A percentile compares a stretch with the other conserved stretches of the same genome.
Evolutionary conservation across 2,797 vertebrate species (phyloP).

Genomic region (Limnodromus scolopaceus): DNA sequence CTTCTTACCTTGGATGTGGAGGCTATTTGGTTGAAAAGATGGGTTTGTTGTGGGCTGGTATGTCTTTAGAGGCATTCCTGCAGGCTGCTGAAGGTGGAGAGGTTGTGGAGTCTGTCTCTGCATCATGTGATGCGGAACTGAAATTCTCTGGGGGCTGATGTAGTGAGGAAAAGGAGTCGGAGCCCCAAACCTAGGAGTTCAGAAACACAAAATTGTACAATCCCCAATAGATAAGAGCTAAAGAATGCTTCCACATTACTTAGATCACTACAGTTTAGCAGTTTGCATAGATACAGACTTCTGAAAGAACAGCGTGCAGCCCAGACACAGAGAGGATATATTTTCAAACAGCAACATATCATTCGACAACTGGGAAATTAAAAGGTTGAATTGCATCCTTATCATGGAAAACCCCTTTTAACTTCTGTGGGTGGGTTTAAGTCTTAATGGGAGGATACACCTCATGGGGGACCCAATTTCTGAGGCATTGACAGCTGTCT

Average conservation of each 20-base stretch:
- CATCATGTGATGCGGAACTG: slow-evolving; percentile 60
- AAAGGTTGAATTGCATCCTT: neutral
- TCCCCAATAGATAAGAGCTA: neutral
- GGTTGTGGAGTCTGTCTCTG: slow-evolving; percentile 71
- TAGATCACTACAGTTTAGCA: neutral
- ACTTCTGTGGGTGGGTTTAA: neutral
- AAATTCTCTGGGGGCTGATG: slow-evolving; percentile 72
- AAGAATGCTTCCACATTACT: neutral
- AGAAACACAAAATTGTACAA: neutral
- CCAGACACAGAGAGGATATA: neutral
- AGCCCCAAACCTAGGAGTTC: slow-evolving; percentile 75
- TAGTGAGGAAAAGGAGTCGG: slow-evolving; percentile 73
- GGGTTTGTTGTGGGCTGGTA: slow-evolving; percentile 66
- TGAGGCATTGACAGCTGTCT: neutral
- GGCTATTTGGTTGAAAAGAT: slow-evolving; percentile 73
- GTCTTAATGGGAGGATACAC: neutral
- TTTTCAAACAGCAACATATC: neutral
- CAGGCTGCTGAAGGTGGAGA: slow-evolving; percentile 63
- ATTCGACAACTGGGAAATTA: neutral
- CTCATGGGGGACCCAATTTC: neutral
- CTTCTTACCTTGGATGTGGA: slow-evolving; percentile 80
- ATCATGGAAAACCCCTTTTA: neutral
- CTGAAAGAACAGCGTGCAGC: neutral
- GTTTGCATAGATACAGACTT: neutral
- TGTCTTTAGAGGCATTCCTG: slow-evolving; percentile 68